Base-by-base conservation (phyloP, 2,113 vertebrate species). In the Bucco capensis region DNA sequence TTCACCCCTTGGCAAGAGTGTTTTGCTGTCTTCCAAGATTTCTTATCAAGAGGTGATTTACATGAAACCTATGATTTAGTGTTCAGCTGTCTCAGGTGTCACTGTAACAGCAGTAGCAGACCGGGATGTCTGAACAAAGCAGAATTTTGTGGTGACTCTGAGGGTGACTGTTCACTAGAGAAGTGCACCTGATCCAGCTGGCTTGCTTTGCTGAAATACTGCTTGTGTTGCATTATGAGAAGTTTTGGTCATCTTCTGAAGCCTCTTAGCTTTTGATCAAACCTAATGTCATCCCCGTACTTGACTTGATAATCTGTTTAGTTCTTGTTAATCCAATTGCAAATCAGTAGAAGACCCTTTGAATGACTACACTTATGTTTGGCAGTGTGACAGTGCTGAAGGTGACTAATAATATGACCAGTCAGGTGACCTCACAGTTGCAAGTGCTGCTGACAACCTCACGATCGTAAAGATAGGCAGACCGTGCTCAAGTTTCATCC, bases 321-420 rank as follows among this genome's bases (percentile, higher is more conserved):
- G 30, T 83, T 94, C 78, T 88, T 67, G 85, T 67, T 95, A 94
- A 94, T 93, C 88, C 90, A 93, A 11, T 93, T 84, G 57, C 70
- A 57, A 57, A 74, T 88, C 61, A 53, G 53, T 69, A 46, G 75
- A 75, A 94, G 92, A 86, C 88, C 65, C 82, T 83, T 79, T 85
- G 78, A 70, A 46, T 77, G 79, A 23, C 44, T 51, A 0, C 2
- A 3, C 53, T 75, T 83, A 2, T 14, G 24, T 37, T 73, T 94
- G 88, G 73, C 90, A 50, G 44, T 5, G 30, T 83, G 93, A 64
- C 69, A 57, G 28, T 71, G 67, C 82, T 88, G 72, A 70, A 89
- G 88, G 82, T 91, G 87, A 72, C 89, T 93, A 72, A 92, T 70
- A 87, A 57, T 82, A 38, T 15, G 18, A 58, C 17, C 47, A 60